phyloP scores from a whole-genome alignment of 2,888 invertebrate species.

The Clistopyga incitator region DNA sequence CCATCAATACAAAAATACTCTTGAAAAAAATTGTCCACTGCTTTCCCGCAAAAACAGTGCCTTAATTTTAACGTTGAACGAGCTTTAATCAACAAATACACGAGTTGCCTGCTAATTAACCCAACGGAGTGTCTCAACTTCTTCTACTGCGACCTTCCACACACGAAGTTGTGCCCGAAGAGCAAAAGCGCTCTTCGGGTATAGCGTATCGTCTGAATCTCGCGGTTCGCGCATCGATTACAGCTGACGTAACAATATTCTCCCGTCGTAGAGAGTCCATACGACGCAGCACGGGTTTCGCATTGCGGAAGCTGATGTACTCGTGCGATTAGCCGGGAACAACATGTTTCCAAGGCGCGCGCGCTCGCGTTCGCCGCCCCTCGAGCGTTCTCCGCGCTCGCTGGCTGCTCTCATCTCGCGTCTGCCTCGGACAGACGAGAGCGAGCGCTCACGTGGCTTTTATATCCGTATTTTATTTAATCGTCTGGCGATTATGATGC shows the following conservation, averaged over 20 bases:
- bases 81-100: too few relatives aligned
- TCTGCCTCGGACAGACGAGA: slow-evolving; percentile 19
- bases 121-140: neutral
- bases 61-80: too few relatives aligned
- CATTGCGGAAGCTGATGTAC: slow-evolving; percentile 71
- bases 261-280: slow-evolving; percentile 12
- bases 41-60: too few relatives aligned
- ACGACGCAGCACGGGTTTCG: slow-evolving; percentile 62
- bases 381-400: neutral
- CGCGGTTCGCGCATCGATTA: slow-evolving; percentile 37
- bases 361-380: slow-evolving; percentile 61
- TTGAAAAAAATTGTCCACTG: too few relatives aligned
- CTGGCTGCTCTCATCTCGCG: slow-evolving; percentile 1
- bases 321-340: slow-evolving; percentile 60
- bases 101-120: too few relatives aligned
- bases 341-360: slow-evolving; percentile 62
- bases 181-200: neutral
- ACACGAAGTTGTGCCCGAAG: neutral
- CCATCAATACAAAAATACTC: too few relatives aligned
- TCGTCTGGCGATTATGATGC: slow-evolving; percentile 65
- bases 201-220: slow-evolving; percentile 22
- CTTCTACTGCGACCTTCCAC: neutral
- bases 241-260: slow-evolving; percentile 50
- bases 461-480: slow-evolving; percentile 62
- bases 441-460: slow-evolving; percentile 52